Evolutionary conservation across 2,888 invertebrate genomes (phyloP).

Genomic region (Digitonthophagus gazella): DNA sequence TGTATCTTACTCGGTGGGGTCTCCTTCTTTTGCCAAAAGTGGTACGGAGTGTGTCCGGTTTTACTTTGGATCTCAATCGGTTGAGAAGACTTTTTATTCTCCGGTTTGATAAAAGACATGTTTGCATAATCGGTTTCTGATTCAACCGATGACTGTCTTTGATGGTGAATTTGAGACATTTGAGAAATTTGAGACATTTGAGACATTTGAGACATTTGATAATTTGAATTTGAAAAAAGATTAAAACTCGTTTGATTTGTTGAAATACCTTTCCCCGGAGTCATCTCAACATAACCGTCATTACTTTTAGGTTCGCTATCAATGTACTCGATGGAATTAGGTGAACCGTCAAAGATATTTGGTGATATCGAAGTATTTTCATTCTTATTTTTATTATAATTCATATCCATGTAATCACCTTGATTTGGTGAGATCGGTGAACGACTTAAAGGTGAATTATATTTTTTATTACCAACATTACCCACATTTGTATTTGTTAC

Average conservation of each 20-base stretch:
- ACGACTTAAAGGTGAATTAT: constrained; percentile 16
- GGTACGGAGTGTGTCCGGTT: not conserved
- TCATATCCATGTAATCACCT: constrained; percentile 51
- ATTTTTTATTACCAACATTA: not conserved
- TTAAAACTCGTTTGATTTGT: constrained; percentile 14
- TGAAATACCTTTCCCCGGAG: constrained; percentile 50
- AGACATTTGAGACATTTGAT: constrained; percentile 11
- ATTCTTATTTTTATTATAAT: constrained; percentile 27
- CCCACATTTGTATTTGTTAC: not conserved
- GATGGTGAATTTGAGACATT: too few species aligned
- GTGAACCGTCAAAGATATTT: constrained; percentile 33
- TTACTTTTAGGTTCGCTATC: constrained; percentile 47
- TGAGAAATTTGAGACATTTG: too few species aligned
- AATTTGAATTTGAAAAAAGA: not conserved
- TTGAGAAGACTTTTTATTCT: constrained; percentile 56
- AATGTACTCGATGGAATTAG: constrained; percentile 34
- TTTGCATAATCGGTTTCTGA: constrained; percentile 58
- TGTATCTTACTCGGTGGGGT: constrained; percentile 51
- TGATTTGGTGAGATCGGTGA: constrained; percentile 24
- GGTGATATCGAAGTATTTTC: constrained; percentile 31
- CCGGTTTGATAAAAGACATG: constrained; percentile 48
- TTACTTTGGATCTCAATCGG: constrained; percentile 61
- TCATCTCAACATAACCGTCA: constrained; percentile 69
- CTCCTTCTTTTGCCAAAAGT: not conserved
- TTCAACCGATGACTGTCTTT: constrained; percentile 43